These are phyloP conservation scores for Mylabris phalerata DNA, from an alignment of 1,140 invertebrate genomes.

Conservation along the genomic window DNA sequence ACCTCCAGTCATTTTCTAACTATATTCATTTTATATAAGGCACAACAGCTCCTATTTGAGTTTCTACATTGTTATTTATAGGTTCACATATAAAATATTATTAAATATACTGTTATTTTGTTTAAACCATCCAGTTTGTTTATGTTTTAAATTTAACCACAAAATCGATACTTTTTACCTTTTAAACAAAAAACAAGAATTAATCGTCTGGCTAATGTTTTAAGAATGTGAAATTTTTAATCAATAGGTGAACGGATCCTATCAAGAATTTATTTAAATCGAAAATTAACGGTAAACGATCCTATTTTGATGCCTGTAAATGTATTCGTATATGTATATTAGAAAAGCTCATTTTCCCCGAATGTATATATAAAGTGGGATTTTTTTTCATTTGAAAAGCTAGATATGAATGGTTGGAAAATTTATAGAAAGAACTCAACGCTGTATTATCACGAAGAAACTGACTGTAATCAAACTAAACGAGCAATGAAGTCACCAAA, in stretches of 20 bases:
- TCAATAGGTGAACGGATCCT: not conserved
- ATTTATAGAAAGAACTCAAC: conserved; percentile 5
- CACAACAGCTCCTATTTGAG: too few species aligned
- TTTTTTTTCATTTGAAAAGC: conserved; percentile 15
- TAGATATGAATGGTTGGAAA: conserved; percentile 14
- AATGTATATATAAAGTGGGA: conserved; percentile 7
- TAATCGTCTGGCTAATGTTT: too few species aligned
- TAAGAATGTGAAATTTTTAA: too few species aligned
- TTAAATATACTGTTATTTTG: too few species aligned
- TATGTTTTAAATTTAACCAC: too few species aligned
- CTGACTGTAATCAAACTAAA: conserved; percentile 16
- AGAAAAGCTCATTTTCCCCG: conserved; percentile 10
- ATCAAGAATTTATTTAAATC: conserved; percentile 8
- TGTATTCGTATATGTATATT: too few species aligned
- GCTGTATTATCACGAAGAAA: conserved; percentile 11
- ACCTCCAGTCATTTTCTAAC: too few species aligned
- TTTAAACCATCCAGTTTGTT: not conserved
- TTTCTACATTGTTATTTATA: too few species aligned
- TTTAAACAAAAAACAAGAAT: too few species aligned
- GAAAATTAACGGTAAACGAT: conserved; percentile 9
- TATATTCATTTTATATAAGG: too few species aligned
- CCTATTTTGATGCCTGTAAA: not conserved
- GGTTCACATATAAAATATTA: too few species aligned
- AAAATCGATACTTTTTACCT: too few species aligned
- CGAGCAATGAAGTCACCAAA: conserved; percentile 14